Percentiles rank a stretch among this genome's conserved stretches.
These are phyloP conservation scores for Erpornis zantholeuca DNA, from an alignment of 2,113 vertebrate genomes.

Conservation along the genomic window DNA sequence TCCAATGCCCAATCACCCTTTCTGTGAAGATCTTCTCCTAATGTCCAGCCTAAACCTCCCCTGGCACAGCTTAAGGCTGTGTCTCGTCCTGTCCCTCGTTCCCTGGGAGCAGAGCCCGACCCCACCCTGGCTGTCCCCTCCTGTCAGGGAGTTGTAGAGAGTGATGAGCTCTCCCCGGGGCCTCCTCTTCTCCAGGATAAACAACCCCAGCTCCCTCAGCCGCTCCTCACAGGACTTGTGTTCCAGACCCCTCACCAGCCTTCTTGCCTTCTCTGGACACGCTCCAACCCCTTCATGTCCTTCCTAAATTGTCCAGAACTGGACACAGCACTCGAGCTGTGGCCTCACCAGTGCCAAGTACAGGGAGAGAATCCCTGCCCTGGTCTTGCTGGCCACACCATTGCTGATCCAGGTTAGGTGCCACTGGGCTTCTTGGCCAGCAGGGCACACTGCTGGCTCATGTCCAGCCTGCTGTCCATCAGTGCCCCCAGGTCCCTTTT, in stretches of 20 bases:
- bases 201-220: neutral
- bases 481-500: neutral
- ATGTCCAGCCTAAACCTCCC: neutral
- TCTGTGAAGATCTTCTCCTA: neutral
- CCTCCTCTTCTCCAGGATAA: neutral
- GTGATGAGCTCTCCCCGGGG: neutral
- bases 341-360: rapidly evolving
- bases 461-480: neutral
- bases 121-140: neutral
- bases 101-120: neutral
- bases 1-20: neutral
- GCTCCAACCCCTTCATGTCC: neutral
- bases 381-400: neutral
- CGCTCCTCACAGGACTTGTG: neutral
- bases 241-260: neutral
- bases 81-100: neutral
- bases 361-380: neutral
- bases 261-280: neutral
- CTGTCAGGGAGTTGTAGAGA: neutral
- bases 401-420: neutral
- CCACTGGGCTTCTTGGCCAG: neutral
- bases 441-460: neutral
- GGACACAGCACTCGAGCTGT: neutral
- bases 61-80: neutral
- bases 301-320: neutral